A percentile compares a stretch with the other conserved stretches of the same genome.
These are phyloP conservation scores for Nomada fabriciana DNA, from an alignment of 2,888 invertebrate species.

Conservation along the genomic window DNA sequence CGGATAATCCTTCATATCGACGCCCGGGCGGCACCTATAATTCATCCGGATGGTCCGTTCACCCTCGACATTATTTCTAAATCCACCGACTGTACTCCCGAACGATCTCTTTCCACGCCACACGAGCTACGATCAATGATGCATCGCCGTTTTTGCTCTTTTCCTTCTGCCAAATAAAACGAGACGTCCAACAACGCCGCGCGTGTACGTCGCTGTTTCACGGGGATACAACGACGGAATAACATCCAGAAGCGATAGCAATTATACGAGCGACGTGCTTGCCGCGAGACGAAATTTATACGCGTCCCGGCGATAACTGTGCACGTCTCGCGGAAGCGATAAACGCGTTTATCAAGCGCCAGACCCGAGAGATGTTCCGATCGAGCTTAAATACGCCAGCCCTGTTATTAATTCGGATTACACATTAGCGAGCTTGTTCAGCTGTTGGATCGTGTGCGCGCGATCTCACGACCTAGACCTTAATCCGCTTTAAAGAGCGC, in stretches of 20 bases:
- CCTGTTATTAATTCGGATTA: conserved; percentile 69
- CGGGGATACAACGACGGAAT: background rate
- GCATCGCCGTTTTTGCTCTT: background rate
- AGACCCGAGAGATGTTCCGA: conserved; percentile 47
- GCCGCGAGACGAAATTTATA: conserved; percentile 26
- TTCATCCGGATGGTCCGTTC: conserved; percentile 7
- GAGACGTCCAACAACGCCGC: no score
- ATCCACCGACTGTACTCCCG: background rate
- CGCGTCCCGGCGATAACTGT: background rate
- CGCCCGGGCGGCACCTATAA: background rate
- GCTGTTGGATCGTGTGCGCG: conserved; percentile 19
- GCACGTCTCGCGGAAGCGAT: conserved; percentile 11
- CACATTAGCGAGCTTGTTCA: conserved; percentile 50
- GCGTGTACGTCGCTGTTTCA: background rate
- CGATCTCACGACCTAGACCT: conserved; percentile 63
- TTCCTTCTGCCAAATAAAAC: no score
- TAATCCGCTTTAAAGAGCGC: conserved; percentile 57
- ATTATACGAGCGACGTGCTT: conserved; percentile 13
- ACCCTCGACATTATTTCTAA: background rate
- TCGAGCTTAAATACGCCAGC: conserved; percentile 49
- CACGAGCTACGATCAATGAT: background rate
- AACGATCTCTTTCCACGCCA: background rate
- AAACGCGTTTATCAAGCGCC: conserved; percentile 32
- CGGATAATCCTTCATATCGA: conserved; percentile 31
- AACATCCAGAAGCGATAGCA: background rate